These are phyloP conservation scores for Sparus aurata DNA, from an alignment of 2,797 vertebrate genomes.

Conservation along the genomic window DNA sequence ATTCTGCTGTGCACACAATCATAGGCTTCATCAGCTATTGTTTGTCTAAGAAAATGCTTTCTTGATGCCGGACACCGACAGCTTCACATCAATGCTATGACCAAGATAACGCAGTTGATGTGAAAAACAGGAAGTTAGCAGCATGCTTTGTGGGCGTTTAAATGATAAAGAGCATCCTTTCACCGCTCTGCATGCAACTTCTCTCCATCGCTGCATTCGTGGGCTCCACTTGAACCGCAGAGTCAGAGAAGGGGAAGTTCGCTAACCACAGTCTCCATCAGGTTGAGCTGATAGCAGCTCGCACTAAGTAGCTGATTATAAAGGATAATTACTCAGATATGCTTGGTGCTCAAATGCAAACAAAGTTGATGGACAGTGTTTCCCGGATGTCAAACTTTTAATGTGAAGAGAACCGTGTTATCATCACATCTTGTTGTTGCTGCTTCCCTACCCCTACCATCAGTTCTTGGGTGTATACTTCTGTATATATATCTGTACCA, in stretches of 20 bases:
- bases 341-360: too few species aligned
- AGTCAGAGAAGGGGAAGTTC: constrained; percentile 47
- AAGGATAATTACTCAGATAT: constrained; percentile 1
- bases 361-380: too few species aligned
- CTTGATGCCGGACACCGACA: constrained; percentile 4
- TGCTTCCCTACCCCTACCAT: too few species aligned
- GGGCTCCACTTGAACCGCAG: constrained; percentile 7
- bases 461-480: too few species aligned
- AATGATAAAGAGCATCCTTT: constrained; percentile 21
- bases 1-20: constrained; percentile 17
- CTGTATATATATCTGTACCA: too few species aligned
- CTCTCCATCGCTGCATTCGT: constrained; percentile 25
- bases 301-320: constrained; percentile 36
- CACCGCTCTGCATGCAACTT: constrained; percentile 7
- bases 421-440: too few species aligned
- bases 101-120: constrained; percentile 9
- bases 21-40: constrained; percentile 16
- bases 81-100: neutral
- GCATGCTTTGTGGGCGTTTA: constrained; percentile 36
- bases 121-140: constrained; percentile 60
- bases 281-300: constrained; percentile 39
- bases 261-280: constrained; percentile 48
- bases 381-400: too few species aligned
- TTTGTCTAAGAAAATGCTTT: constrained; percentile 23
- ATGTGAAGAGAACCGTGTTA: too few species aligned